Evolutionary conservation across 2,797 vertebrate genomes (phyloP), one percentile per base, ranked within the genome.

Genomic region (Philypnodon macrostomus): DNA sequence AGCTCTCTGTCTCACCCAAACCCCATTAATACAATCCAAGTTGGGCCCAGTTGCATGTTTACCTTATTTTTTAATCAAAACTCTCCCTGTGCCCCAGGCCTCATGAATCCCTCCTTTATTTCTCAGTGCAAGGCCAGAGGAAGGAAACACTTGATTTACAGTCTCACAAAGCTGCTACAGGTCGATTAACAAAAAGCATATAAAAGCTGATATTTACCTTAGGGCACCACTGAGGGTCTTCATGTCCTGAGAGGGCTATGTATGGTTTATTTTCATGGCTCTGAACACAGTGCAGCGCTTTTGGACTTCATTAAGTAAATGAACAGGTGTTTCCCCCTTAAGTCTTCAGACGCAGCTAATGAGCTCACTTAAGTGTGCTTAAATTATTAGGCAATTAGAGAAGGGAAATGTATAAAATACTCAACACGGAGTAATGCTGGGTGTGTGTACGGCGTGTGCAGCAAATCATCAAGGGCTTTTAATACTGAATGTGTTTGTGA

Each of bases 371-470:
- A 82, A 84, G 76, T 80, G 83, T 72, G 68, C 82, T 80, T 69
- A 84, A 85, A 85, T 88, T 81, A 90, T 89, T 85, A 85, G 76
- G 67, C 75, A 86, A 86, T 89, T 86, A 83, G 73, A 64, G 74
- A 86, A 58, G 47, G 83, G 85, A 90, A 88, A 88, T 84, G 75
- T 78, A 81, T 67, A 73, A 63, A 81, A 60, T 33, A 32, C 60
- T 50, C 71, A 65, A 71, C 74, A 76, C 75, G 83, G 83, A 83
- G 84, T 84, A 73, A 75, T 73, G 63, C 17, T 50, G 53, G 69
- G 63, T 60, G 63, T 69, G 19, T 50, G 53, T 69, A 61, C 63
- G 63, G 63, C 63, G 63, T 67, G 59, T 44, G 39, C 7, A 2
- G 50, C 47, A 53, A 54, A 75, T 53, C 57, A 54, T 61, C 34